phyloP scores from a whole-genome alignment of 2,888 invertebrate genomes.

The Baccha elongata region DNA sequence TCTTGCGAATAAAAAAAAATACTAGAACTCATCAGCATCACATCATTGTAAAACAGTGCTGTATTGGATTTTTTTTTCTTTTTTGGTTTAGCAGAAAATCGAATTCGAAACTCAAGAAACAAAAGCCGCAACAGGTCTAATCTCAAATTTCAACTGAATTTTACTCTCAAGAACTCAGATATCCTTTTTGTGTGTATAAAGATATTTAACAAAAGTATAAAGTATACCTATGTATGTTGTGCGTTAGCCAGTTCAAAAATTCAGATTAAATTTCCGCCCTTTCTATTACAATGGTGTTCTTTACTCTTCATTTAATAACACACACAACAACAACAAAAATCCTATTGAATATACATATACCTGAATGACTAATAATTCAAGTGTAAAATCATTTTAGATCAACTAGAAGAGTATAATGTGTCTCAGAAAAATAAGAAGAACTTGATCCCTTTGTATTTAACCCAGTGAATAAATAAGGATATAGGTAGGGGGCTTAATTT shows the following conservation, averaged over 20 bases:
- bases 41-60: slow-evolving; percentile 18
- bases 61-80: slow-evolving; percentile 48
- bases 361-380: slow-evolving; percentile 67
- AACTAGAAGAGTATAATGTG: slow-evolving; percentile 61
- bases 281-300: slow-evolving; percentile 71
- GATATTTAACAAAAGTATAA: not conserved
- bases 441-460: slow-evolving; percentile 74
- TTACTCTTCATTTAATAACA: slow-evolving; percentile 25
- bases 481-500: not conserved
- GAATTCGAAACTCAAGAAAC: slow-evolving; percentile 59
- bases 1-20: slow-evolving; percentile 63
- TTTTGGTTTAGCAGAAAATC: slow-evolving; percentile 48
- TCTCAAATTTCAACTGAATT: slow-evolving; percentile 72
- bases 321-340: slow-evolving; percentile 5
- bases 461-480: slow-evolving; percentile 20
- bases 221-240: slow-evolving; percentile 40
- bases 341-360: slow-evolving; percentile 53
- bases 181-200: slow-evolving; percentile 18
- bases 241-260: slow-evolving; percentile 50
- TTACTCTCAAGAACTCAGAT: slow-evolving; percentile 42
- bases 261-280: slow-evolving; percentile 81
- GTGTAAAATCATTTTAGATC: slow-evolving; percentile 71
- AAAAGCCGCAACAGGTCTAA: slow-evolving; percentile 70
- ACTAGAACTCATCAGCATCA: slow-evolving; percentile 42
- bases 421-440: slow-evolving; percentile 75